These are phyloP conservation scores for Kryptopterus vitreolus DNA, from an alignment of 2,797 vertebrate genomes.

Conservation along the genomic window DNA sequence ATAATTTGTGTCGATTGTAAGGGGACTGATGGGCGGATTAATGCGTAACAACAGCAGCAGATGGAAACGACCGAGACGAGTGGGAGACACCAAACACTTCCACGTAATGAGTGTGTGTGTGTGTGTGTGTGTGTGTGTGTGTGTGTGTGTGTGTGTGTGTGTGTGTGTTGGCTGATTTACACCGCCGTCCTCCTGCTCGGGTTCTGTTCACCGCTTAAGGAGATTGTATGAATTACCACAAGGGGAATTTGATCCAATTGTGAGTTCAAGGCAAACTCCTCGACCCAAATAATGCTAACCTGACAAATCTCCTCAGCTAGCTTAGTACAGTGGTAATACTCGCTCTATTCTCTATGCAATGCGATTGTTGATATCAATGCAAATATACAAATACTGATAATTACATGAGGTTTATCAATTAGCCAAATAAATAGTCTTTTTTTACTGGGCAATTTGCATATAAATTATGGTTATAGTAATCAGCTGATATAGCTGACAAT, in stretches of 20 bases:
- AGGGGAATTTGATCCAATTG: background rate
- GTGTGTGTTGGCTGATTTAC: constrained; percentile 11
- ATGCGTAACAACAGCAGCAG: constrained; percentile 4
- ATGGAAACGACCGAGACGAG: background rate
- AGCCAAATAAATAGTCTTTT: too few relatives aligned
- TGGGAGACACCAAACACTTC: constrained; percentile 22
- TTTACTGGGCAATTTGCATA: too few relatives aligned
- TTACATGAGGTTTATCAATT: too few relatives aligned
- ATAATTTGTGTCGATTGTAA: background rate
- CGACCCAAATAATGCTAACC: background rate
- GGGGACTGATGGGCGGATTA: constrained; percentile 12
- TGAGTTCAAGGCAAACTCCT: too few relatives aligned
- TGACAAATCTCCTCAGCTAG: background rate
- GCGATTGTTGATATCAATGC: too few relatives aligned
- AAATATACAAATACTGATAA: too few relatives aligned
- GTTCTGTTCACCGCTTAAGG: constrained; percentile 18
- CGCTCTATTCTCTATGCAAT: too few relatives aligned
- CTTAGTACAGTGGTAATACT: background rate
- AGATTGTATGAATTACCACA: background rate
- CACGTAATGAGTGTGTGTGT: constrained; percentile 29
- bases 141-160: constrained; percentile 2
- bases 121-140: constrained; percentile 25
- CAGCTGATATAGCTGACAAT: too few relatives aligned
- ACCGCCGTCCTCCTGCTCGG: constrained; percentile 43
- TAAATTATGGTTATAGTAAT: too few relatives aligned